Base-by-base conservation (phyloP, 2,888 invertebrate genomes). In the Acrobeloides nanus region DNA sequence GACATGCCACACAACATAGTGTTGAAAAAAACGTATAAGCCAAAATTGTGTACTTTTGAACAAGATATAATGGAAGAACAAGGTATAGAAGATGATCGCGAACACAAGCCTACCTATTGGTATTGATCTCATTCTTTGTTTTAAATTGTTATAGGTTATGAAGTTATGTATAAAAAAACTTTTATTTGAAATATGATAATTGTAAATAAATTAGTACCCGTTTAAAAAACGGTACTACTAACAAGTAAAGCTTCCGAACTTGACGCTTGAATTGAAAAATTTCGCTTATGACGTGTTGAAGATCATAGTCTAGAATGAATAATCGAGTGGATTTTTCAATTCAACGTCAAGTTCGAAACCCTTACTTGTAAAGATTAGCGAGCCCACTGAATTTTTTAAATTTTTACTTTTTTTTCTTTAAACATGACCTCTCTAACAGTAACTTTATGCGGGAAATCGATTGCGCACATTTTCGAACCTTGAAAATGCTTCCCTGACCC, bases 1-100 rank as follows among this genome's bases (percentile, higher is more conserved):
- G 70, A 70, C 48, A 70, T 70, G 4, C 54, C 60, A 7, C 52
- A 67, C 1, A 55, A 61, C 15, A 41, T 31, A 6, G 68, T 56
- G n/a, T 57, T 70, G 6, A 52, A 63, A 40, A 41, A 59, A 23
- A 72, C 71, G 1, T 70, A 69, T 40, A 41, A 56, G 10, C 70
- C 70, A 7, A 59, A 64, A 43, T 43, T 66, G 18, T 43, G 43
- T 31, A 64, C 66, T 18, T 69, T 69, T 46, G 65, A 69, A 44
- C 58, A 65, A 20, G 71, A 72, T 52, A 60, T 72, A 10, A 57
- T 53, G 48, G 51, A 70, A 26, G 53, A 51, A 18, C 51, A 59
- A 46, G 62, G 62, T 29, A 62, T 69, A 37, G 56, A 59, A 34
- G 48, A 51, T 21, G 41, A 45, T n/a, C 26, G 43, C 12, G 32